A percentile compares a stretch with the other conserved stretches of the same genome.
These are phyloP conservation scores for Lophura swinhoii DNA, from an alignment of 2,797 vertebrate species.

Conservation along the genomic window DNA sequence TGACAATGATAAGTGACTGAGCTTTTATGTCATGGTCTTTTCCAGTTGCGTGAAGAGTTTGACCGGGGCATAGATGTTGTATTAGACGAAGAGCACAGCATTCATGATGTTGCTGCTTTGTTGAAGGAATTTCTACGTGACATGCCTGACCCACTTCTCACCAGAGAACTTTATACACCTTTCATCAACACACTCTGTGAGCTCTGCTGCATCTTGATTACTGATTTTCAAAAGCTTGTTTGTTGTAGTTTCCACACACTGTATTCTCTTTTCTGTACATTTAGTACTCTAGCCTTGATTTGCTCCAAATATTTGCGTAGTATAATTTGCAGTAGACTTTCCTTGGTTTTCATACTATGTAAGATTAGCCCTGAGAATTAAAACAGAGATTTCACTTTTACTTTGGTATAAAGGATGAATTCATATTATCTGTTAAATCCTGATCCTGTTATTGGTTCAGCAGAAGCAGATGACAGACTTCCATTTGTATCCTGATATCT, in stretches of 20 bases:
- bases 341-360: background rate
- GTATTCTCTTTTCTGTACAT: background rate
- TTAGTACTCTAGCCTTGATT: background rate
- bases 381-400: background rate
- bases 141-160: constrained; percentile 94
- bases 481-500: background rate
- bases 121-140: constrained; percentile 97
- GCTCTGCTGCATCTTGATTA: constrained; percentile 47
- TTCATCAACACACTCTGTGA: constrained; percentile 94
- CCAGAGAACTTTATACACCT: constrained; percentile 93
- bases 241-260: background rate
- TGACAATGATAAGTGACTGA: background rate
- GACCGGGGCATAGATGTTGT: constrained; percentile 91
- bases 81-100: constrained; percentile 91
- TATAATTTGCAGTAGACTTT: background rate
- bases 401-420: background rate
- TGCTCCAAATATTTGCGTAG: background rate
- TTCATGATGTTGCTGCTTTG: constrained; percentile 95
- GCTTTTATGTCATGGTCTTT: constrained; percentile 31
- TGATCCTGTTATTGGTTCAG: background rate
- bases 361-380: background rate
- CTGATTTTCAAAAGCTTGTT: background rate
- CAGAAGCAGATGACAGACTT: background rate
- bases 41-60: constrained; percentile 93
- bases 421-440: background rate